Evolutionary conservation across 2,797 vertebrate genomes (phyloP), one percentile per base, ranked within the genome.

Genomic region (Pseudopleuronectes americanus): DNA sequence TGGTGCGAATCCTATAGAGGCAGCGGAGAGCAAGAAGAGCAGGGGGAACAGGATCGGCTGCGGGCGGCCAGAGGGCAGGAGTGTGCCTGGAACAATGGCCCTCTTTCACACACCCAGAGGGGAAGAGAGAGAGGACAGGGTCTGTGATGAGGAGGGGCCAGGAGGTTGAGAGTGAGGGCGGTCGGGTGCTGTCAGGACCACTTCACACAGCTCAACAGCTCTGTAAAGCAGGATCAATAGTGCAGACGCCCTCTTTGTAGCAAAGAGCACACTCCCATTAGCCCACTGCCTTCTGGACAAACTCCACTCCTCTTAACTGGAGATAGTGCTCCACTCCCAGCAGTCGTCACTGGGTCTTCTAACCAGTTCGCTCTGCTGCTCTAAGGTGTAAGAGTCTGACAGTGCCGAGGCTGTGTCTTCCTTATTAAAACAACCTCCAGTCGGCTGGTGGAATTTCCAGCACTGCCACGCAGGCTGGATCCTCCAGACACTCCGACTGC

Each of bases 41-140:
- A 72, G 77, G 64, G 75, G 79, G 36, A 84, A 78, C 36, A 38
- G 94, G 91, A 90, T 57, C 49, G 55, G 93, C 86, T 90, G 87
- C 93, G 93, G 95, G 90, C 89, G 90, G 92, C 94, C 94, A 94
- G 87, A 92, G 93, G 95, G 94, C 92, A 91, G 92, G 94, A 95
- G 95, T 93, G 97, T 94, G 96, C 91, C 95, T 95, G 57, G 41
- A 91, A 99, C 96, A 98, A 97, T 95, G 93, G 93, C 85, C 80
- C 56, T 90, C 92, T 95, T 96, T 97, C 95, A 97, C 28, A 84
- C 76, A 49, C 84, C 85, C 89, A 90, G 80, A 87, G 74, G 91
- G 86, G 66, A 67, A 67, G 78, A 19, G 79, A 81, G 77, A 69
- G 51, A 84, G 76, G 72, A 66, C 74, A 79, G 83, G 77, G 84